phyloP scores from a whole-genome alignment of 2,113 vertebrate species.

The Budorcas taxicolor region DNA sequence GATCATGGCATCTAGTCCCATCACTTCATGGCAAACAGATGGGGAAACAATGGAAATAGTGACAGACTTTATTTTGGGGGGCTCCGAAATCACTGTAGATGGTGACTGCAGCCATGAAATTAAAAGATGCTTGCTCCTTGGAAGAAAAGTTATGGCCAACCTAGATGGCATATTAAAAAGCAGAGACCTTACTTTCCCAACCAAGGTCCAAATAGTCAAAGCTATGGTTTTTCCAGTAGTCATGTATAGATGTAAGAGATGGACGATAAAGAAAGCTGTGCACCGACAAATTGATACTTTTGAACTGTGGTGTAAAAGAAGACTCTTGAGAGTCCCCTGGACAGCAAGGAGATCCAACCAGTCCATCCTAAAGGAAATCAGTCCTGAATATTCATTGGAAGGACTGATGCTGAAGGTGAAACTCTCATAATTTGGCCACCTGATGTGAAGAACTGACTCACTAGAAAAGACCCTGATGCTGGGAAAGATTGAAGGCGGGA shows the following conservation, averaged over 20 bases:
- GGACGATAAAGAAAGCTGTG: not conserved
- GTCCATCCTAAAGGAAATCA: not conserved
- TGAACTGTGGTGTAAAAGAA: not conserved
- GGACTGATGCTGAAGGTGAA: not conserved
- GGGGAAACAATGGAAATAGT: not conserved
- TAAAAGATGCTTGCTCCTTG: not conserved
- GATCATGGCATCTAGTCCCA: not conserved
- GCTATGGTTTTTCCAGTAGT: not conserved
- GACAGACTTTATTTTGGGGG: not conserved
- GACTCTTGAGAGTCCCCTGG: not conserved
- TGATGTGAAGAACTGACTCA: not conserved
- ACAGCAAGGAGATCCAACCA: not conserved
- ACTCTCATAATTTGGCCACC: not conserved
- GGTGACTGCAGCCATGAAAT: not conserved
- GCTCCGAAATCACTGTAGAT: not conserved
- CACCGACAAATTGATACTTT: fast-evolving
- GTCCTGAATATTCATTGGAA: not conserved
- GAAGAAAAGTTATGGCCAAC: not conserved
- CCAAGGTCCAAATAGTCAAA: not conserved
- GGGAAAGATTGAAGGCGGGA: not conserved
- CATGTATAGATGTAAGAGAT: not conserved
- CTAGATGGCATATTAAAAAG: not conserved
- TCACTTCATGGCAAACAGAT: not conserved
- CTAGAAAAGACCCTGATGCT: not conserved
- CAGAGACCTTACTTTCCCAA: not conserved